Evolutionary conservation across 2,888 invertebrate species (phyloP), one percentile per base, ranked within the genome.

Genomic region (Drosophila paranaensis): DNA sequence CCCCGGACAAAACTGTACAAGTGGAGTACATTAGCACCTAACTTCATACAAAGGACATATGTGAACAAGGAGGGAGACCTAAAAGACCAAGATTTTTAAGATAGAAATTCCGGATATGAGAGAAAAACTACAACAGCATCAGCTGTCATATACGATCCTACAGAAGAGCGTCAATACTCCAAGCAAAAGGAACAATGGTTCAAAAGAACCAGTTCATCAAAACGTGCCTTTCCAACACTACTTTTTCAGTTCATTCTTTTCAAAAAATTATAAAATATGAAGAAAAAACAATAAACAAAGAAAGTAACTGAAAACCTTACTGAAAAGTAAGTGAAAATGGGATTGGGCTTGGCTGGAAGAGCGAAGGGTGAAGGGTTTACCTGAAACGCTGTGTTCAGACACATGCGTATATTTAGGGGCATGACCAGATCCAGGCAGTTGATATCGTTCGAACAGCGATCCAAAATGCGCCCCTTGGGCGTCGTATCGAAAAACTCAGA

Each of bases 401-500:
- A 90, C 90, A 91, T 90, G 71, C 92, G 89, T 57, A 92, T 90
- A 76, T 87, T 91, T 53, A 90, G 68, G 74, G 95, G 94, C 90
- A 95, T 92, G 75, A 91, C 90, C 87, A 93, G 92, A 91, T 95
- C 95, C 92, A 95, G 84, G 53, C 93, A 92, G 90, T 95, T 94
- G 80, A 95, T 93, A 91, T 95, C 95, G 79, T 93, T 93, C 74
- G 95, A 94, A 90, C 95, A 95, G 83, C 95, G 93, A 91, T 95
- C 94, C 77, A 95, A 91, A 73, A 95, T 94, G 70, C 95, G 94
- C 81, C 95, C 95, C 82, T 94, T 91, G 27, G 95, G 95, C 78
- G 95, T 95, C 51, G 94, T 94, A 91, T 95, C 95, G 92, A 94
- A 95, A 92, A 95, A 94, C 74, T 92, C 92, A 91, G 95, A 93